Evolutionary conservation across 2,888 invertebrate species (phyloP), one percentile per base, ranked within the genome.

Genomic region (Harpalus rufipes): DNA sequence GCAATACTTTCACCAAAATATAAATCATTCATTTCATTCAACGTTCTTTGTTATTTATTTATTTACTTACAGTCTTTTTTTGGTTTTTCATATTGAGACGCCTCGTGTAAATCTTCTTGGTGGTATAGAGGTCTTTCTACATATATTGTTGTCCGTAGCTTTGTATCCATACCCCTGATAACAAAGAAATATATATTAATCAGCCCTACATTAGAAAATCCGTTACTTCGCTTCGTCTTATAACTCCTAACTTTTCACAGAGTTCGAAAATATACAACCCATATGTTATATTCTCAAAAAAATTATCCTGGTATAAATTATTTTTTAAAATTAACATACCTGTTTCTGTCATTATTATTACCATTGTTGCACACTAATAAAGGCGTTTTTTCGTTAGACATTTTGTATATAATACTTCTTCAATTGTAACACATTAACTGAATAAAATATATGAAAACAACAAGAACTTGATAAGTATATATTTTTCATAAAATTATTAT

Each of bases 41-140:
- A n/a, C n/a, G n/a, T n/a, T n/a, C n/a, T n/a, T n/a, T n/a, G n/a
- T n/a, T n/a, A n/a, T n/a, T n/a, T n/a, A n/a, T n/a, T n/a, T n/a
- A n/a, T 21, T 21, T 21, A 88, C 91, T 92, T 89, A 93, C 93
- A 85, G 81, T 90, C 89, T 86, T 88, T 90, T 80, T 89, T 90
- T 0, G 94, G 94, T 86, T 92, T 91, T 85, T 93, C 92, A 88
- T 95, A 95, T 86, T 93, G 92, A 4, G 93, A 94, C 87, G 93
- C 93, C 84, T 93, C 92, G 89, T 95, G 93, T 74, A 95, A 91
- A 7, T 94, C 93, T 86, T 95, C 94, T 88, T 95, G 94, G 84
- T 94, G 94, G 89, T 95, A 95, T 6, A 95, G 93, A 0, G 94
- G 93, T 16, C 95, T 91, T 85, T 94, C 92, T 32, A 95, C 93